phyloP scores from a whole-genome alignment of 2,888 invertebrate species.

The Amiota communis region DNA sequence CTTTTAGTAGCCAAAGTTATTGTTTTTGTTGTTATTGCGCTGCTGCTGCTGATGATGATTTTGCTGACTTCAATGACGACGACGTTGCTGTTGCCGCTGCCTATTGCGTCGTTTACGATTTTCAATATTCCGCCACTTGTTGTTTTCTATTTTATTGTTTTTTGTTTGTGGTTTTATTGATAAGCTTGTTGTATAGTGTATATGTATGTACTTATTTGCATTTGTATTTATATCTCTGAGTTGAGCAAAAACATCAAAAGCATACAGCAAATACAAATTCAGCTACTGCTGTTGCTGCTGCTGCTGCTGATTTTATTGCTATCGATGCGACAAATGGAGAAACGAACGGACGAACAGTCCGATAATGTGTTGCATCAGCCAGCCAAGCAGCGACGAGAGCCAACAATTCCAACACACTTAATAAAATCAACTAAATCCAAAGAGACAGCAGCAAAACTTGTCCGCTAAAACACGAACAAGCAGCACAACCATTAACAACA shows the following conservation, averaged over 20 bases:
- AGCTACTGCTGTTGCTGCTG: not conserved
- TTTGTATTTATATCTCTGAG: not conserved
- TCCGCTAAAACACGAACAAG: too few species aligned
- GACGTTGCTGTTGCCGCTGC: constrained; percentile 21
- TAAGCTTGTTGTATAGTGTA: constrained; percentile 18
- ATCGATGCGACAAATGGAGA: too few species aligned
- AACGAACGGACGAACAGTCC: not conserved
- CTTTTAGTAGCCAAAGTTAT: constrained; percentile 33
- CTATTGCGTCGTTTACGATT: constrained; percentile 24
- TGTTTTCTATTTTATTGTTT: constrained; percentile 12
- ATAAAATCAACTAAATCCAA: constrained; percentile 18
- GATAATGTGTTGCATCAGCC: constrained; percentile 60
- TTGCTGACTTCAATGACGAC: too few species aligned
- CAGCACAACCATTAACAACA: not conserved
- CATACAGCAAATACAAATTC: not conserved
- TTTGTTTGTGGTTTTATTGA: constrained; percentile 25
- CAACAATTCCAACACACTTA: not conserved
- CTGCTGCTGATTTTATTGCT: not conserved
- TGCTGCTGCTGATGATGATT: constrained; percentile 16
- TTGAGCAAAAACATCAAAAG: not conserved
- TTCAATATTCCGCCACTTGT: constrained; percentile 23
- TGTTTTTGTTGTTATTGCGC: constrained; percentile 46
- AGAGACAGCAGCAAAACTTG: not conserved
- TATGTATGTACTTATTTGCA: not conserved
- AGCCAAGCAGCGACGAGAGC: constrained; percentile 36